A percentile compares a stretch with the other conserved stretches of the same genome.
Evolutionary conservation across 2,797 vertebrate species (phyloP).

Genomic region (Octomys mimax): DNA sequence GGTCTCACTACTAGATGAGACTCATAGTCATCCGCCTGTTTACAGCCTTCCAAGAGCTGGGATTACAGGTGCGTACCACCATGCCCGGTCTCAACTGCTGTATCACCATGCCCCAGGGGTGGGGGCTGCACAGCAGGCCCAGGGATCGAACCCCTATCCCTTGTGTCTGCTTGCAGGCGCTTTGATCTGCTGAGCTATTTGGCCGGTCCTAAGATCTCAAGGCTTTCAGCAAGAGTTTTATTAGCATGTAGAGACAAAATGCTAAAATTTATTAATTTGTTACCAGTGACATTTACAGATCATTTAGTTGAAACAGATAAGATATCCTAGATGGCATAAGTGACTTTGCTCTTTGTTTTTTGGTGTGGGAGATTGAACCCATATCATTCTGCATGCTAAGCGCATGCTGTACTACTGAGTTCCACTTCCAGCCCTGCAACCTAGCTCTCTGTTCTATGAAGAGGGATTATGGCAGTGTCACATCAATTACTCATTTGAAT

Average conservation of each 20-base stretch:
- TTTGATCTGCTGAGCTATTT: too few relatives aligned
- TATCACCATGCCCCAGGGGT: too few relatives aligned
- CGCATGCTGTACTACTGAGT: neutral
- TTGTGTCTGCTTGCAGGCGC: too few relatives aligned
- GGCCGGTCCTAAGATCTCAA: neutral
- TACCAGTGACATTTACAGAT: slow-evolving; percentile 51
- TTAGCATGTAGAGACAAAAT: slow-evolving; percentile 42
- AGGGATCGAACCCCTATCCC: too few relatives aligned
- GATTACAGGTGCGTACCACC: too few relatives aligned
- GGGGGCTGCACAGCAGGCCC: too few relatives aligned
- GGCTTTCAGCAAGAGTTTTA: neutral
- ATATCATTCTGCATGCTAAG: neutral
- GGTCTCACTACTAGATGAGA: too few relatives aligned
- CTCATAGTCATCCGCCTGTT: too few relatives aligned
- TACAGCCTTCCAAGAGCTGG: too few relatives aligned
- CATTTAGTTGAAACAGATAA: slow-evolving; percentile 25
- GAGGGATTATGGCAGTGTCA: neutral
- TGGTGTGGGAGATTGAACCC: neutral
- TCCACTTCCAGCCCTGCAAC: neutral
- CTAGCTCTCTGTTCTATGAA: neutral
- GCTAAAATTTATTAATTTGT: neutral
- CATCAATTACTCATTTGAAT: neutral
- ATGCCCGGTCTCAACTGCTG: too few relatives aligned
- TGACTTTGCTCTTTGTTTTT: neutral
- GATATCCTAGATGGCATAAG: neutral